Conservation (phyloP, 2,888 invertebrate species). For the Chymomyza caudatula region DNA sequence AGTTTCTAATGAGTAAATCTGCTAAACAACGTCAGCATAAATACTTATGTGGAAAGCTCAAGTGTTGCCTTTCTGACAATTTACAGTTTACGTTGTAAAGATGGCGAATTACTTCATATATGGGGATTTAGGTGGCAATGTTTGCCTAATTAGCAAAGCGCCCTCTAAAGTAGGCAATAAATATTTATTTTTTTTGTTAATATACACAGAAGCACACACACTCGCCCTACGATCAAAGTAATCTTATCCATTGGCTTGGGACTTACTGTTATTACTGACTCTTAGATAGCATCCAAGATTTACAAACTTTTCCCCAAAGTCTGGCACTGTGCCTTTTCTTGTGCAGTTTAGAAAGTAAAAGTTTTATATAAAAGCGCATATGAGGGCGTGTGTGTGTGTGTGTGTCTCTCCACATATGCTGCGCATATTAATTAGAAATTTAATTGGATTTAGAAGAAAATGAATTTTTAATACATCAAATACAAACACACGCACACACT, state of each 20-base stretch:
- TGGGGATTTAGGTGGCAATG: not conserved
- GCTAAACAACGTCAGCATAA: conserved; percentile 41
- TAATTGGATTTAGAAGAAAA: conserved; percentile 64
- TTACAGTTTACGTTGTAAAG: not conserved
- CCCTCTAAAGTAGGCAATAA: not conserved
- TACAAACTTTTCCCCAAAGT: conserved; percentile 15
- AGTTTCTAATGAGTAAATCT: conserved; percentile 61
- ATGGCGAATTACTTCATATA: no score
- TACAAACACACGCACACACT: conserved; percentile 19
- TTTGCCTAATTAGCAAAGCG: not conserved
- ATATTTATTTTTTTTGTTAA: not conserved
- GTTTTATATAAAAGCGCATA: not conserved
- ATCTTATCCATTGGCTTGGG: not conserved
- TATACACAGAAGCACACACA: not conserved
- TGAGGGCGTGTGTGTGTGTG: not conserved
- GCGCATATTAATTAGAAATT: conserved; percentile 62
- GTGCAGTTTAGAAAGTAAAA: not conserved
- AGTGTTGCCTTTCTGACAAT: conserved; percentile 8
- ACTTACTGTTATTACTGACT: conserved; percentile 3
- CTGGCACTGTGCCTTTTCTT: conserved; percentile 4
- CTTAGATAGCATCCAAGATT: not conserved
- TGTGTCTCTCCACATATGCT: conserved; percentile 36
- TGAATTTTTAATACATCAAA: conserved; percentile 58
- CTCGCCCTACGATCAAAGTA: conserved; percentile 13
- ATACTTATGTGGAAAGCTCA: conserved; percentile 38